These are phyloP conservation scores for Achlya flavicornis DNA, from an alignment of 2,888 invertebrate genomes.

Conservation along the genomic window DNA sequence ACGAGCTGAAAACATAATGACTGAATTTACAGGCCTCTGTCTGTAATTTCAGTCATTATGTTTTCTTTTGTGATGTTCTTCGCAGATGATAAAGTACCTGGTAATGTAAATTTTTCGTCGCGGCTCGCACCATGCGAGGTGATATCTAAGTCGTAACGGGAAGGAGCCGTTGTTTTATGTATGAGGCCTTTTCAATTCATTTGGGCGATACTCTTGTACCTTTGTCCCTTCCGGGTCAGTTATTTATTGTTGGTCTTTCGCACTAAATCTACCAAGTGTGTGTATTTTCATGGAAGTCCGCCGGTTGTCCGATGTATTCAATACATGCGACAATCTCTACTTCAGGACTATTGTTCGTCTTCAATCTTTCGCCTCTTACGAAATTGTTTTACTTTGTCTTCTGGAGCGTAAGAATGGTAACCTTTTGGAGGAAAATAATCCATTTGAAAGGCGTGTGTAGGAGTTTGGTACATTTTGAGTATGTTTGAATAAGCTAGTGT, in stretches of 20 bases:
- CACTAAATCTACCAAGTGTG: constrained; percentile 66
- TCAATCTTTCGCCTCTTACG: constrained; percentile 26
- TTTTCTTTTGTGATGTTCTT: constrained; percentile 13
- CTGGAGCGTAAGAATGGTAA: constrained; percentile 4
- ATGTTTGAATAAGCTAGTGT: too few relatives aligned
- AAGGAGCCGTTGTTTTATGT: constrained; percentile 75
- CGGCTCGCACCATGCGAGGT: constrained; percentile 61
- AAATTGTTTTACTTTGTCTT: constrained; percentile 12
- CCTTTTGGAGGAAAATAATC: not conserved
- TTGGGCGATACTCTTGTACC: constrained; percentile 75
- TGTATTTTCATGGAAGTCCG: constrained; percentile 59
- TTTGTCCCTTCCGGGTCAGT: constrained; percentile 81
- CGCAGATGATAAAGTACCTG: constrained; percentile 22
- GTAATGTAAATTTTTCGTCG: constrained; percentile 62
- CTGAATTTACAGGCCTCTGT: too few relatives aligned
- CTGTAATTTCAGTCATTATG: not conserved
- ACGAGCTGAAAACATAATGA: too few relatives aligned
- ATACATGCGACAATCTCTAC: constrained; percentile 52
- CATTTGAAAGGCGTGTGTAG: not conserved
- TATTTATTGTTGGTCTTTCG: constrained; percentile 79
- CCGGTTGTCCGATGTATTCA: constrained; percentile 36
- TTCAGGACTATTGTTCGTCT: constrained; percentile 42
- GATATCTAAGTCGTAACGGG: constrained; percentile 61
- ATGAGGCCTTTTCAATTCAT: constrained; percentile 82
- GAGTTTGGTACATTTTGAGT: not conserved